Conservation (phyloP, 2,113 vertebrate species). For the Upupa epops region DNA sequence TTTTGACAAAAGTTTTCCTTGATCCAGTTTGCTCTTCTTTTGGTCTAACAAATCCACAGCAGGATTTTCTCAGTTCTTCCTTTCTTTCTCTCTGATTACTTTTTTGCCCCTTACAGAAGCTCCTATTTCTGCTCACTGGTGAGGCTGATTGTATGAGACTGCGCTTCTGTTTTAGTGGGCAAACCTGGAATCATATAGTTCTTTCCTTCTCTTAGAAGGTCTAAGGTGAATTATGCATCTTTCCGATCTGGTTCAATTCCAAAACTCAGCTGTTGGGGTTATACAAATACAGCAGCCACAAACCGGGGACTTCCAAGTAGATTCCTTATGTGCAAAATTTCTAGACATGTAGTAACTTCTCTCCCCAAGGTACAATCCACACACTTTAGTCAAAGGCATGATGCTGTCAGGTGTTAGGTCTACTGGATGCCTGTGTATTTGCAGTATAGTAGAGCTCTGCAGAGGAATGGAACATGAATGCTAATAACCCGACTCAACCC, state of each 20-base stretch:
- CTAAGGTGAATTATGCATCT: not conserved
- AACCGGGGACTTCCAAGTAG: not conserved
- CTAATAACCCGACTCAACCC: not conserved
- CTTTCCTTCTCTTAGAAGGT: not conserved
- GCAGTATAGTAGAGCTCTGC: not conserved
- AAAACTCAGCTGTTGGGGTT: not conserved
- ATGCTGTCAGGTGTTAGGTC: not conserved
- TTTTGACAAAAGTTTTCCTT: not conserved
- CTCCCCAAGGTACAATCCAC: not conserved
- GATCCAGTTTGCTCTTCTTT: not conserved
- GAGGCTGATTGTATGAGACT: not conserved
- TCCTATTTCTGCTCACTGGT: not conserved
- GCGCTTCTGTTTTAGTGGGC: not conserved
- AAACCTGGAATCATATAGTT: rapidly evolving
- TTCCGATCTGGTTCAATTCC: not conserved
- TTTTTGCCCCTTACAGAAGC: not conserved
- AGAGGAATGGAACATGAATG: not conserved
- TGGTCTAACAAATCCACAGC: not conserved
- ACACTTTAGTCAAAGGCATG: rapidly evolving
- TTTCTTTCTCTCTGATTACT: not conserved
- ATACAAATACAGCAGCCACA: not conserved
- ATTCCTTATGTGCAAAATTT: not conserved
- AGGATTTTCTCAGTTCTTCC: not conserved
- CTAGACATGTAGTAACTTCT: not conserved
- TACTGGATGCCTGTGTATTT: rapidly evolving